A percentile compares a stretch with the other conserved stretches of the same genome.
Evolutionary conservation across 2,797 vertebrate species (phyloP).

Genomic region (Otus scops): DNA sequence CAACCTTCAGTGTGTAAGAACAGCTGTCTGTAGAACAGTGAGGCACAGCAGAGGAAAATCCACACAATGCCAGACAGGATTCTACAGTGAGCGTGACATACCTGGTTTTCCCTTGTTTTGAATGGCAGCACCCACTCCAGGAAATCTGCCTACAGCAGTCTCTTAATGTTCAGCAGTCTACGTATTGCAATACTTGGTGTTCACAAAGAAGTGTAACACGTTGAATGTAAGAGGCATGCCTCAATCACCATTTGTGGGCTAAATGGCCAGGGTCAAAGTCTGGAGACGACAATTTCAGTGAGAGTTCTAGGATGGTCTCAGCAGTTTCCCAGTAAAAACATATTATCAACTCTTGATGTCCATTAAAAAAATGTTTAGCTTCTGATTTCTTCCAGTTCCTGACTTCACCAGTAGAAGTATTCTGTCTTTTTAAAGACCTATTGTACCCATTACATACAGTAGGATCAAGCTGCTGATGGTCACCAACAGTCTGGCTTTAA

Average conservation of each 20-base stretch:
- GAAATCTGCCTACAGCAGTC: neutral
- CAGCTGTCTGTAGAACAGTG: neutral
- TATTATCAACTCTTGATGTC: neutral
- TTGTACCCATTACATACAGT: neutral
- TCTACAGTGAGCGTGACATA: neutral
- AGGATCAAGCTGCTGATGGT: neutral
- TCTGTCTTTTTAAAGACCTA: neutral
- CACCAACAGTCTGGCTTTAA: neutral
- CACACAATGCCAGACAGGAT: neutral
- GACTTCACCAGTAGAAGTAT: neutral
- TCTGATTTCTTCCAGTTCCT: neutral
- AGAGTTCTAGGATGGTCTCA: neutral
- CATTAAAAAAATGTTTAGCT: neutral
- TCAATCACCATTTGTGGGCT: neutral
- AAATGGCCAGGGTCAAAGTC: neutral
- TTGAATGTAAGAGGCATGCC: neutral
- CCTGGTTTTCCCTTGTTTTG: neutral
- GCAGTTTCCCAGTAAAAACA: neutral
- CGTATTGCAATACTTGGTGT: neutral
- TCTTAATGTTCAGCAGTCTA: neutral
- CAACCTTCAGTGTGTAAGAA: neutral
- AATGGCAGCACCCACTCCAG: neutral
- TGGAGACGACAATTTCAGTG: neutral
- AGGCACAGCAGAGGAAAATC: conserved; percentile 1
- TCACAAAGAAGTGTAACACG: neutral